Base-by-base conservation (phyloP, 2,888 invertebrate genomes). In the Scaptomyza parva region DNA sequence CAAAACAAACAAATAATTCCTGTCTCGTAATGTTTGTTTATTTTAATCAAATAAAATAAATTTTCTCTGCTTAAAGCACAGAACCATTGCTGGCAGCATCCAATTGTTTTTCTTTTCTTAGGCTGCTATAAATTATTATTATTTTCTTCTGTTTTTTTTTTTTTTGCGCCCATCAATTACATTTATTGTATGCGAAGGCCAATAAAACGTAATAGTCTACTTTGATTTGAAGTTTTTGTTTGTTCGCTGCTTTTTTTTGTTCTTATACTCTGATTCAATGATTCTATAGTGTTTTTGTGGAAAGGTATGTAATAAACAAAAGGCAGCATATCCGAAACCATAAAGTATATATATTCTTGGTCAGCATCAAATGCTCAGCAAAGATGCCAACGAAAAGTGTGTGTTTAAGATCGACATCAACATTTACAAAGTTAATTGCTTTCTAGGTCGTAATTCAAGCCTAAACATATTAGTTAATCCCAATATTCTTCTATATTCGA, bases 1-100 rank as follows among this genome's bases (percentile, higher is more conserved):
- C 76, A 76, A 76, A 76, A 80, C 80, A 80, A 80, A 70, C 67
- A 86, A 79, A 80, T 83, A 83, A 83, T 86, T 80, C 55, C 71
- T 67, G 64, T 55, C 55, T 37, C 55, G 61, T 76, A 76, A 76
- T 70, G 76, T 76, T 60, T 65, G 65, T 65, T 65, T 65, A 76
- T 70, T 70, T 28, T 48, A 28, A 52, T 30, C 44, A 44, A 59
- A 75, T 64, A 63, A 69, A 71, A 71, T 58, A 54, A 22, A 22
- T 44, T 53, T 35, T 9, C 40, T 22, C 17, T 17, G 44, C 37
- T 44, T 63, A n/a, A 54, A 26, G 55, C 28, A 20, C 35, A 41
- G 3, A 53, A 26, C 17, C 39, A 20, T 30, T 35, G 39, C 39
- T 68, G 18, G 18, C 12, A 39, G 40, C 17, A 17, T 41, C 17